Base-by-base conservation (phyloP, 2,113 vertebrate species). In the Mugil cephalus region DNA sequence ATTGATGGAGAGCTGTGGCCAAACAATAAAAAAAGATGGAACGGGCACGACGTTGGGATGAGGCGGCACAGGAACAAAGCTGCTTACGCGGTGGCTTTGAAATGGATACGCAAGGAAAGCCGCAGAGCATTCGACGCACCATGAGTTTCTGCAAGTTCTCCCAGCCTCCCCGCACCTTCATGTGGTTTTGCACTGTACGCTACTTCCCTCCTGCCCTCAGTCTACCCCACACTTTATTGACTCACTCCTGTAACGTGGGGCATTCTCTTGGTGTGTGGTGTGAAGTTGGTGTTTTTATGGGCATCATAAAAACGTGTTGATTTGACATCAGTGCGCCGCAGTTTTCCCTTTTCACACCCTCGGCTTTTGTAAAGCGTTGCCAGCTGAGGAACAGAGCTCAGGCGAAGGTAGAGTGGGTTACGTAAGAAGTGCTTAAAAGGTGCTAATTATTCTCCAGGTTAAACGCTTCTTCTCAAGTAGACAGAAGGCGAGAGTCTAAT, bases 401-500 rank as follows among this genome's bases (percentile, higher is more conserved):
- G 73, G 50, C 35, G 58, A 56, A 70, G 72, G 65, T 74, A 48
- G 79, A 68, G 67, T 48, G 56, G 55, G 62, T 87, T 84, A 72
- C 60, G 84, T 83, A 81, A 85, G 67, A 68, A 55, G 53, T 46
- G n/a, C 39, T 82, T 75, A 72, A 80, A 87, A 87, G 75, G 75
- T 90, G 86, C 58, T 82, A 85, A 90, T 89, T 81, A 79, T 69
- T 83, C 64, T 53, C 47, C 43, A 69, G 59, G 55, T 86, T 65
- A 71, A 70, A 74, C 62, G 24, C 60, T 50, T 69, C 51, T 69
- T 68, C 70, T 35, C 58, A 71, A 39, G 62, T 64, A 48, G 60
- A 68, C 34, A 21, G 63, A 30, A 62, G 55, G 39, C 19, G n/a
- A 78, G 18, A 79, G 18, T 18, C 40, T 53, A 75, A 61, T 54